Conservation (phyloP, 2,888 invertebrate species). For the Selenia dentaria region DNA sequence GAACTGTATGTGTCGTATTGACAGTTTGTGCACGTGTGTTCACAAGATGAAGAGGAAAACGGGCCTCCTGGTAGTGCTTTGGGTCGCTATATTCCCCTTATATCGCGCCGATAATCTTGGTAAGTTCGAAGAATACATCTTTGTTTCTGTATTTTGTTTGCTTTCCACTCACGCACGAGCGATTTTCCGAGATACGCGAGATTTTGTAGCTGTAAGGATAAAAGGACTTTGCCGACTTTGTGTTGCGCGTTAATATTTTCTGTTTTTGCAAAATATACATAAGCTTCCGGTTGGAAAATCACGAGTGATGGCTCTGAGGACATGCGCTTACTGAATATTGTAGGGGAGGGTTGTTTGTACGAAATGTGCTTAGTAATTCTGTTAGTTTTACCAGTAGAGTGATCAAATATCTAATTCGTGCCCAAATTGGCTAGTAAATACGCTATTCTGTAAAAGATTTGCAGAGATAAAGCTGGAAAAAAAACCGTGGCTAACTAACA, state of each 20-base stretch:
- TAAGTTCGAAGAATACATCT: slow-evolving; percentile 44
- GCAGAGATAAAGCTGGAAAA: too few relatives aligned
- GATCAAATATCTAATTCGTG: too few relatives aligned
- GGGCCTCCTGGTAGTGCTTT: slow-evolving; percentile 63
- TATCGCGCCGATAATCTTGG: slow-evolving; percentile 77
- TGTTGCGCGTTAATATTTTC: slow-evolving; percentile 24
- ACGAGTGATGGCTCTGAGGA: not conserved
- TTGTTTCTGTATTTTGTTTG: slow-evolving; percentile 32
- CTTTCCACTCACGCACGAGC: slow-evolving; percentile 34
- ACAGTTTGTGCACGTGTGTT: slow-evolving; percentile 30
- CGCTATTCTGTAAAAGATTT: too few relatives aligned
- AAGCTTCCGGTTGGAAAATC: slow-evolving; percentile 19
- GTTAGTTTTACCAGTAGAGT: too few relatives aligned
- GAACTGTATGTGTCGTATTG: slow-evolving; percentile 37
- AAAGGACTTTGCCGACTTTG: slow-evolving; percentile 25
- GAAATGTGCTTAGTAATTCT: too few relatives aligned
- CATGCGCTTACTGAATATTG: too few relatives aligned
- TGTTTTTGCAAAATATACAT: slow-evolving; percentile 14
- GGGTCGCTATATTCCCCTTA: slow-evolving; percentile 69
- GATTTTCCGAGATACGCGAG: slow-evolving; percentile 28
- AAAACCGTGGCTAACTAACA: too few relatives aligned
- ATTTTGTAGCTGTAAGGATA: slow-evolving; percentile 23
- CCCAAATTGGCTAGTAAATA: too few relatives aligned
- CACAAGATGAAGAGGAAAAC: slow-evolving; percentile 59
- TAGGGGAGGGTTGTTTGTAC: too few relatives aligned